These are phyloP conservation scores for Yponomeuta sedellus DNA, from an alignment of 2,888 invertebrate species.

Conservation along the genomic window DNA sequence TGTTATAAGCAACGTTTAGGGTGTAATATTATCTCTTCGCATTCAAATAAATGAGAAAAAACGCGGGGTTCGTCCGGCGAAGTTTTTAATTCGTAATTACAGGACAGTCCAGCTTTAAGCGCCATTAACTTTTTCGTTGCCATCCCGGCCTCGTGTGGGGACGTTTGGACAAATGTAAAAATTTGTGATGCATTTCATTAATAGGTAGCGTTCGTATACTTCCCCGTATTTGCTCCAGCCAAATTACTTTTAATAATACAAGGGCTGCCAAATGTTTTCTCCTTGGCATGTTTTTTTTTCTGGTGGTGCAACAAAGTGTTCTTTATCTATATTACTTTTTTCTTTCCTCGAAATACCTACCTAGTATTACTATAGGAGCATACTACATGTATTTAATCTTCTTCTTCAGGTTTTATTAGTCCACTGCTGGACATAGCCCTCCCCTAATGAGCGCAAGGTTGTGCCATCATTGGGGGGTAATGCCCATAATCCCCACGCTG, in stretches of 20 bases:
- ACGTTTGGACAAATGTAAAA: conserved; percentile 3
- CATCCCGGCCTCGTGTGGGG: conserved; percentile 56
- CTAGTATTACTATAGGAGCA: too few species aligned
- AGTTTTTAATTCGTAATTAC: conserved; percentile 76
- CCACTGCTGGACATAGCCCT: too few species aligned
- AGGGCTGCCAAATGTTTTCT: neutral
- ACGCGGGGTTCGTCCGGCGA: conserved; percentile 61
- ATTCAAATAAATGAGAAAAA: conserved; percentile 73
- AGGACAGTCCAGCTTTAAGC: conserved; percentile 71
- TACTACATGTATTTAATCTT: too few species aligned
- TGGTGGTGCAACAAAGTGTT: too few species aligned
- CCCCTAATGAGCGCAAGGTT: too few species aligned
- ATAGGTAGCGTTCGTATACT: neutral
- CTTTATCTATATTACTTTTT: too few species aligned
- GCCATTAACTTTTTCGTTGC: conserved; percentile 69
- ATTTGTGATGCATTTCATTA: conserved; percentile 15
- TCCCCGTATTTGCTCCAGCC: neutral
- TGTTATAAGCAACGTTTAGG: conserved; percentile 37
- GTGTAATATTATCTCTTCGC: conserved; percentile 67
- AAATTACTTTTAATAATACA: neutral
- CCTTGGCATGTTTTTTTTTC: too few species aligned
- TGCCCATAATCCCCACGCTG: too few species aligned
- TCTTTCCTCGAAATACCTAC: too few species aligned
- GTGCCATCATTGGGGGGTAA: too few species aligned
- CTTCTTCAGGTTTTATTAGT: too few species aligned